Percentiles rank a stretch among this genome's conserved stretches.
Evolutionary conservation across 2,113 vertebrate species (phyloP).

Genomic region (Gallinago media): DNA sequence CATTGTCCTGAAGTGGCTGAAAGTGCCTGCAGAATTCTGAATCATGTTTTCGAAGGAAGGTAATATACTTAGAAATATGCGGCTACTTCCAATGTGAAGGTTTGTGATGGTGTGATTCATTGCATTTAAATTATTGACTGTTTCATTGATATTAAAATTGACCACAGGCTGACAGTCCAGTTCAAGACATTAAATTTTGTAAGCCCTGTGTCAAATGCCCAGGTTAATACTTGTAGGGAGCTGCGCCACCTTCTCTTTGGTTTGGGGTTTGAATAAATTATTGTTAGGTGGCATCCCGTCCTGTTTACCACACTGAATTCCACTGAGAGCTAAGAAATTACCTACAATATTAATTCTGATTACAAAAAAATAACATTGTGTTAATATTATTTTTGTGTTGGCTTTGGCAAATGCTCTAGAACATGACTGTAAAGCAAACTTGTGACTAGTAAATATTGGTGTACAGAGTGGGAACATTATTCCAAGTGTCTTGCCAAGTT

Average conservation of each 20-base stretch:
- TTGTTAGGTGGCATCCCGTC: not conserved
- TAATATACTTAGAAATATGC: constrained; percentile 25
- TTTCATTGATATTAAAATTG: not conserved
- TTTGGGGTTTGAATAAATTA: not conserved
- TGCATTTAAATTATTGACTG: not conserved
- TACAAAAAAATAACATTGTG: not conserved
- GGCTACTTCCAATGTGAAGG: not conserved
- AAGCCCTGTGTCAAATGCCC: not conserved
- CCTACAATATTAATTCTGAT: not conserved
- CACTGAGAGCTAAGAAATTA: not conserved
- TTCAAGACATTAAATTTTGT: not conserved
- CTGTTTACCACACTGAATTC: not conserved
- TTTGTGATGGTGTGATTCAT: not conserved
- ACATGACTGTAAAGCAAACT: not conserved
- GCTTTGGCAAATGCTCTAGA: not conserved
- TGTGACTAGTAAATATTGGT: not conserved
- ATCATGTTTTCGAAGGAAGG: constrained; percentile 89
- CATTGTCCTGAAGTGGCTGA: constrained; percentile 83
- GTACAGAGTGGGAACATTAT: not conserved
- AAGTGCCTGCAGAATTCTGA: constrained; percentile 88
- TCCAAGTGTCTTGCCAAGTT: not conserved
- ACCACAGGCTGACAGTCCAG: not conserved
- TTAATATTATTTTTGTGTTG: not conserved
- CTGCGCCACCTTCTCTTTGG: not conserved
- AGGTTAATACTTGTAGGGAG: not conserved